Evolutionary conservation across 2,113 vertebrate species (phyloP), one percentile per base, ranked within the genome.

Genomic region (Albula glossodonta): DNA sequence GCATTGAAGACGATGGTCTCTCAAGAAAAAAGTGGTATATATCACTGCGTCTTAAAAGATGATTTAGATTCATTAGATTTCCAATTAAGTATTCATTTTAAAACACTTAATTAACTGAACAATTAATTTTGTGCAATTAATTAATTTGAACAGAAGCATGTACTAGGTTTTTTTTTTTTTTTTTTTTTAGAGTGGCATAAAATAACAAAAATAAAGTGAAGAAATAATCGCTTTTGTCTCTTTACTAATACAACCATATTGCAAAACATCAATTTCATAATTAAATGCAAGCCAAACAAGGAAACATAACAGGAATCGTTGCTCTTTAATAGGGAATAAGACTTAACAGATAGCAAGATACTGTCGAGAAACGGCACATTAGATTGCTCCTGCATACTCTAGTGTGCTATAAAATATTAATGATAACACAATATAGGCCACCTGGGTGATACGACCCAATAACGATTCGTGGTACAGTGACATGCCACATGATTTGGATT

Each of bases 101-200:
- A n/a, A 74, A 74, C 70, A 74, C 22, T 74, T 74, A 74, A 74
- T 74, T 74, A 74, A 74, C 31, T 74, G n/a, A 74, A 74, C 70
- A 74, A 74, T n/a, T 7, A 19, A 74, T 74, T 74, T 25, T 25
- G n/a, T 8, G 9, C 70, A 74, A 31, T 74, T 74, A 74, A 74
- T 74, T 74, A 74, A 31, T n/a, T 22, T 10, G 22, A n/a, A 74
- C 70, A 7, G n/a, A 5, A 74, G n/a, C 31, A 5, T 74, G 63
- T 17, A 70, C n/a, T 70, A 70, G n/a, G 5, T n/a, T 31, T 31
- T 5, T 3, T n/a, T 70, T 70, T 70, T 70, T 60, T 8, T 13
- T 60, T 15, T 7, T 19, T 66, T 66, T 15, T 22, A 66, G 15
- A 22, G 60, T 5, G 0, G 3, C 17, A 66, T 41, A 41, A 41